phyloP scores from a whole-genome alignment of 2,888 invertebrate genomes.

The Drosophila gaucha region DNA sequence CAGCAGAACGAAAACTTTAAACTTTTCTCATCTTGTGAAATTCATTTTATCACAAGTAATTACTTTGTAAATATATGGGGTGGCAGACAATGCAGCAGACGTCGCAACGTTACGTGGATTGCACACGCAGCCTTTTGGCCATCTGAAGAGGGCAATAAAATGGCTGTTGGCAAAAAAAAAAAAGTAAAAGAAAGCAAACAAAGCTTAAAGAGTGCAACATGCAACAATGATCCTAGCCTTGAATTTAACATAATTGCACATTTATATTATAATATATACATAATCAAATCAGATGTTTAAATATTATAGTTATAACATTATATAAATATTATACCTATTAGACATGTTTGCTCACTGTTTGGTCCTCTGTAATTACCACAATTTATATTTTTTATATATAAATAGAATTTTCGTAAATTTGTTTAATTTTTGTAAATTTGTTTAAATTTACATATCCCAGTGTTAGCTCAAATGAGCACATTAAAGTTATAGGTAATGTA shows the following conservation, averaged over 20 bases:
- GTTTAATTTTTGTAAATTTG: too few relatives aligned
- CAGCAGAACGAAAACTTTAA: slow-evolving; percentile 70
- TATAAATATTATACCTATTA: too few relatives aligned
- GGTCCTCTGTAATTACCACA: too few relatives aligned
- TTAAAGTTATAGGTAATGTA: too few relatives aligned
- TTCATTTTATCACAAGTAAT: slow-evolving; percentile 82
- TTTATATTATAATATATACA: neutral
- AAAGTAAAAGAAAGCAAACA: neutral
- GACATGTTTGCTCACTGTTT: too few relatives aligned
- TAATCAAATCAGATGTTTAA: neutral
- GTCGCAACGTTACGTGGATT: slow-evolving; percentile 44
- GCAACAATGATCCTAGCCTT: slow-evolving; percentile 35
- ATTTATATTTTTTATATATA: too few relatives aligned
- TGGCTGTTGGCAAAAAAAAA: slow-evolving; percentile 11
- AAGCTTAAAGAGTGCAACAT: slow-evolving; percentile 44
- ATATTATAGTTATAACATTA: too few relatives aligned
- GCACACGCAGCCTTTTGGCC: slow-evolving; percentile 61
- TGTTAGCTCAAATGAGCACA: too few relatives aligned
- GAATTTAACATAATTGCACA: too few relatives aligned
- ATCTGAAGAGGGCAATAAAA: slow-evolving; percentile 62
- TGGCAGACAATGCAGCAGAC: slow-evolving; percentile 66
- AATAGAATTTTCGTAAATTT: too few relatives aligned
- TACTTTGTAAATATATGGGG: slow-evolving; percentile 81
- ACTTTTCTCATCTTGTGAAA: slow-evolving; percentile 81
- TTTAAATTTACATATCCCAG: too few relatives aligned